Percentiles rank a stretch among this genome's conserved stretches.
phyloP scores from a whole-genome alignment of 1,140 invertebrate species.

The Mercenaria mercenaria region DNA sequence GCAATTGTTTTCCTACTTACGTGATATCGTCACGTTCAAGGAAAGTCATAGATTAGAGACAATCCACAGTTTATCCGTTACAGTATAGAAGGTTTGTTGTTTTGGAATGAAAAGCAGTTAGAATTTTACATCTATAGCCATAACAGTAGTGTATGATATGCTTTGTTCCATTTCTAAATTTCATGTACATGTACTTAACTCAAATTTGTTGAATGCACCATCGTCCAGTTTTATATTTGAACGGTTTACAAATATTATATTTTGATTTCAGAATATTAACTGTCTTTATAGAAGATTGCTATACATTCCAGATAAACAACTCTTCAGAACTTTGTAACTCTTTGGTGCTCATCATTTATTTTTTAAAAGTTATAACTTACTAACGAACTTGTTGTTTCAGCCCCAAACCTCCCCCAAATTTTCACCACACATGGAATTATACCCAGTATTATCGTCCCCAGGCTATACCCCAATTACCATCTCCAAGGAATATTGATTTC shows the following conservation, averaged over 20 bases:
- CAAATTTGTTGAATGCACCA: no score
- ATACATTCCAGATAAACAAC: constrained; percentile 36
- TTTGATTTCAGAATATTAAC: not conserved
- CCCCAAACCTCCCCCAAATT: constrained; percentile 49
- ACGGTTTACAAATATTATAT: not conserved
- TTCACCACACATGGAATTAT: constrained; percentile 66
- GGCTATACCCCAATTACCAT: constrained; percentile 44
- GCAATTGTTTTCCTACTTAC: constrained; percentile 60
- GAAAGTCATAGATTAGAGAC: not conserved
- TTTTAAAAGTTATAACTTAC: not conserved
- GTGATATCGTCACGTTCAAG: constrained; percentile 35
- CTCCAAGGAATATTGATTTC: constrained; percentile 50
- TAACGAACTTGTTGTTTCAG: constrained; percentile 40
- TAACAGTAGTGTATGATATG: not conserved
- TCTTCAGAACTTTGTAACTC: not conserved
- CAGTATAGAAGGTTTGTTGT: not conserved
- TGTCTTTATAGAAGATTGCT: not conserved
- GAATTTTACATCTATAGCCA: not conserved
- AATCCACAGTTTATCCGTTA: not conserved
- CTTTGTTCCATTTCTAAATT: not conserved
- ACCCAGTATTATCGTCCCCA: constrained; percentile 64
- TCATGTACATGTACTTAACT: no score
- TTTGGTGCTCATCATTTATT: not conserved
- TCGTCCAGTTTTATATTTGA: not conserved
- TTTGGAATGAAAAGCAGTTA: constrained; percentile 52